phyloP scores from a whole-genome alignment of 1,140 invertebrate species.

The Spodoptera litura region DNA sequence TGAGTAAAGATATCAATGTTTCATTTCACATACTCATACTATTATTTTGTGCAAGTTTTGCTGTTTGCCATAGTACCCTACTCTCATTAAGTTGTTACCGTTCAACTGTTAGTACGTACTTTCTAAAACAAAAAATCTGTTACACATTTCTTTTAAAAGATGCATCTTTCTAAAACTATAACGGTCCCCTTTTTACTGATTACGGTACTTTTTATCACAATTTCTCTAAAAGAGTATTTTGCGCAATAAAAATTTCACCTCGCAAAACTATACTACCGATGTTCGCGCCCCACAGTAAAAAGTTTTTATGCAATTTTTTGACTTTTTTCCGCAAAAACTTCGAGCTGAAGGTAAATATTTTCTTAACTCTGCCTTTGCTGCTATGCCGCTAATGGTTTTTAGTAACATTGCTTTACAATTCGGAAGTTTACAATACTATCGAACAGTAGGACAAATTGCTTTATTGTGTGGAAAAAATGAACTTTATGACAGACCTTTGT shows the following conservation, averaged over 20 bases:
- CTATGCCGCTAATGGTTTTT: constrained; percentile 68
- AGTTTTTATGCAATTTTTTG: constrained; percentile 59
- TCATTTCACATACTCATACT: no score
- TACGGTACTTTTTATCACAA: constrained; percentile 54
- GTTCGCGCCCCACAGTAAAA: constrained; percentile 54
- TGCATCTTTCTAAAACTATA: constrained; percentile 62
- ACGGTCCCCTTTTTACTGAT: constrained; percentile 25
- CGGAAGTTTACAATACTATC: constrained; percentile 74
- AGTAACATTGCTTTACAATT: constrained; percentile 70
- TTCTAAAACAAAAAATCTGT: constrained; percentile 32
- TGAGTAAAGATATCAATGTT: no score
- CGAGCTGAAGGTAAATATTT: constrained; percentile 52
- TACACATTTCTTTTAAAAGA: constrained; percentile 23
- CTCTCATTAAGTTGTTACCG: constrained; percentile 22
- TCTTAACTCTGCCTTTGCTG: constrained; percentile 52
- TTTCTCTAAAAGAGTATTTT: constrained; percentile 68
- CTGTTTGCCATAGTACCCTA: neutral
- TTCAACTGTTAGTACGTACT: neutral
- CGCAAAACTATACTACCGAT: constrained; percentile 52
- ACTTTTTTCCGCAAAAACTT: constrained; percentile 61
- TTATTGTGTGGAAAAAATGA: constrained; percentile 74
- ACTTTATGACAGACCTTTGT: constrained; percentile 72
- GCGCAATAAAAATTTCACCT: constrained; percentile 74
- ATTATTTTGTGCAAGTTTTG: no score
- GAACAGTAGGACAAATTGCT: constrained; percentile 78